Conservation (phyloP, 2,888 invertebrate species). For the Thereva nobilitata region DNA sequence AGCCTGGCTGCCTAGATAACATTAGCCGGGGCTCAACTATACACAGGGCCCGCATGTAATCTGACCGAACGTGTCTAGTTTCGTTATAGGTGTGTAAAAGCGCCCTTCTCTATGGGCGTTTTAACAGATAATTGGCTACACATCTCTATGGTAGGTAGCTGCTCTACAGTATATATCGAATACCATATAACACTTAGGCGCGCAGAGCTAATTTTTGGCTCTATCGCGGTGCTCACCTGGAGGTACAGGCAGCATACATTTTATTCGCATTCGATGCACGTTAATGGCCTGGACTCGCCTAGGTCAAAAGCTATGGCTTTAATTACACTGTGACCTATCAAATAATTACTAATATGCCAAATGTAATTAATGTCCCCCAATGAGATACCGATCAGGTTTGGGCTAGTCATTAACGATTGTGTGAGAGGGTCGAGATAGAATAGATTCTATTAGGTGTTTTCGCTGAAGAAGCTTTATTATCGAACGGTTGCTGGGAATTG, state of each 20-base stretch:
- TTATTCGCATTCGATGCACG: slow-evolving; percentile 3
- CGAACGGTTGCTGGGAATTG: too few species aligned
- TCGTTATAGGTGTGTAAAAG: slow-evolving; percentile 10
- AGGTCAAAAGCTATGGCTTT: slow-evolving; percentile 25
- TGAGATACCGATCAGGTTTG: too few species aligned
- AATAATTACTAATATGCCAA: slow-evolving; percentile 33
- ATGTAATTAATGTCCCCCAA: slow-evolving; percentile 21
- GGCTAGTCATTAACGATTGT: too few species aligned
- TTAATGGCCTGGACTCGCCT: slow-evolving; percentile 18
- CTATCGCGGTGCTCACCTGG: background rate
- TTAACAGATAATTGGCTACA: slow-evolving; percentile 11
- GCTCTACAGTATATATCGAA: too few species aligned
- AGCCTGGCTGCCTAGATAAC: slow-evolving; percentile 6
- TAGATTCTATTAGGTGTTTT: too few species aligned
- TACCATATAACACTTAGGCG: background rate
- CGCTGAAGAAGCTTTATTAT: too few species aligned
- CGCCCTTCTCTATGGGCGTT: slow-evolving; percentile 3
- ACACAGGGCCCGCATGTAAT: slow-evolving; percentile 6
- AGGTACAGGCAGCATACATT: slow-evolving; percentile 4
- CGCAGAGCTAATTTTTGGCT: background rate
- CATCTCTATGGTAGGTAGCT: too few species aligned
- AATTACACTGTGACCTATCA: slow-evolving; percentile 31
- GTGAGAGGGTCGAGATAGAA: too few species aligned
- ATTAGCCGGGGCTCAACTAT: background rate
- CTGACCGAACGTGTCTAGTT: background rate